Evolutionary conservation across 2,797 vertebrate species (phyloP), one percentile per base, ranked within the genome.

Genomic region (Loris lydekkerianus): DNA sequence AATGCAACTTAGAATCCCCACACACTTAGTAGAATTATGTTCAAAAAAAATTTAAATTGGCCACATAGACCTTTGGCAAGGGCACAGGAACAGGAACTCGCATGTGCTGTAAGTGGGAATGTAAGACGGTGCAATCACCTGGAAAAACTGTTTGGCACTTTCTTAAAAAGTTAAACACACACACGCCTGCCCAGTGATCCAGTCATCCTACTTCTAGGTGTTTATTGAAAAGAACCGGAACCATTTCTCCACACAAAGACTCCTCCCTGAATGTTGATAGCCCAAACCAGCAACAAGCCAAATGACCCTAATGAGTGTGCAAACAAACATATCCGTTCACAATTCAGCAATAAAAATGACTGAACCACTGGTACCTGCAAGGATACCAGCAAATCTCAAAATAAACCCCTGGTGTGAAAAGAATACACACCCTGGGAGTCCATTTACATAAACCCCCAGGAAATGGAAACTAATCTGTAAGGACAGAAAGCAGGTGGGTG

Each of bases 191-290:
- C 5, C 4, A 18, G 20, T 29, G 49, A 86, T 29, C 83, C n/a
- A 27, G n/a, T 21, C 65, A 27, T 70, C 53, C 46, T 17, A 27
- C 25, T 20, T n/a, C 53, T 58, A 18, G 34, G n/a, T 56, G 17
- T 56, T 29, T 86, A 37, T 27, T 56, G 15, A 34, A 53, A 25
- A 37, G 53, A 37, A 72, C 20, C 40, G 25, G 29, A 43, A 58
- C 23, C 31, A 29, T 9, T 31, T 3, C 2, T 34, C 34, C 21
- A 27, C 60, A 34, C 6, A n/a, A 13, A 92, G 72, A 25, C 9
- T 31, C 21, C 2, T 9, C 1, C 6, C 0, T 34, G 34, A 37
- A 15, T 4, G 6, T 76, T n/a, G 29, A 31, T 7, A 43, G 67
- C 70, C 46, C 10, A 56, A 56, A 13, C 6, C 2, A 29, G 43